These are phyloP conservation scores for Ardeotis arabs DNA, from an alignment of 2,113 vertebrate genomes.

Conservation along the genomic window DNA sequence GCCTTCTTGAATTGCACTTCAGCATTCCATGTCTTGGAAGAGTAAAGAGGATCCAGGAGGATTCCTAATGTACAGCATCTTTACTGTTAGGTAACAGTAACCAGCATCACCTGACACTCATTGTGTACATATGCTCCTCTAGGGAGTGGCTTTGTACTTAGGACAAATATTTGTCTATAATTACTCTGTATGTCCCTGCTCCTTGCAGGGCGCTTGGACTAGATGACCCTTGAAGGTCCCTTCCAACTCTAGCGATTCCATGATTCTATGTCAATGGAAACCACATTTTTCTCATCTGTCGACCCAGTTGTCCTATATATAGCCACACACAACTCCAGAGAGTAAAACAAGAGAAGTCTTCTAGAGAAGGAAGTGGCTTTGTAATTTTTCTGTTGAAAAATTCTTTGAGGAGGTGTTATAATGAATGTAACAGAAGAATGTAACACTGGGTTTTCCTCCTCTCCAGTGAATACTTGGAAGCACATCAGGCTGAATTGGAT, in stretches of 20 bases:
- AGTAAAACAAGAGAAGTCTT: not conserved
- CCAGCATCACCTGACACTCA: not conserved
- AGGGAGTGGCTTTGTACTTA: not conserved
- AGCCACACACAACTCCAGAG: not conserved
- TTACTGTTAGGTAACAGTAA: not conserved
- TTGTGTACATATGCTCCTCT: not conserved
- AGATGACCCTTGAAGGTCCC: too few relatives aligned
- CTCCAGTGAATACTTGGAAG: conserved; percentile 85
- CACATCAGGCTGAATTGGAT: conserved; percentile 89
- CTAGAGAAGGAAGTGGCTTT: not conserved
- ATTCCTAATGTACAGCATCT: not conserved
- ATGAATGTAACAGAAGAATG: not conserved
- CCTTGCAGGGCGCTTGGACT: too few relatives aligned
- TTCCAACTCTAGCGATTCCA: too few relatives aligned
- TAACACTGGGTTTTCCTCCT: not conserved
- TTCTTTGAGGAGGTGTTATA: not conserved
- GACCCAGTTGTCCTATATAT: not conserved
- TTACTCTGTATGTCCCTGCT: too few relatives aligned
- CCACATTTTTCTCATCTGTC: not conserved
- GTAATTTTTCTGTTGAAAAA: not conserved
- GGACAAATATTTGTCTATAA: not conserved
- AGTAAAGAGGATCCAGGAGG: not conserved
- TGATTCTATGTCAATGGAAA: not conserved
- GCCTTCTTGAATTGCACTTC: not conserved
- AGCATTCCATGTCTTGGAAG: not conserved